Percentiles rank a stretch among this genome's conserved stretches.
These are phyloP conservation scores for Phyllostomus hastatus DNA, from an alignment of 2,113 vertebrate species.

Conservation along the genomic window DNA sequence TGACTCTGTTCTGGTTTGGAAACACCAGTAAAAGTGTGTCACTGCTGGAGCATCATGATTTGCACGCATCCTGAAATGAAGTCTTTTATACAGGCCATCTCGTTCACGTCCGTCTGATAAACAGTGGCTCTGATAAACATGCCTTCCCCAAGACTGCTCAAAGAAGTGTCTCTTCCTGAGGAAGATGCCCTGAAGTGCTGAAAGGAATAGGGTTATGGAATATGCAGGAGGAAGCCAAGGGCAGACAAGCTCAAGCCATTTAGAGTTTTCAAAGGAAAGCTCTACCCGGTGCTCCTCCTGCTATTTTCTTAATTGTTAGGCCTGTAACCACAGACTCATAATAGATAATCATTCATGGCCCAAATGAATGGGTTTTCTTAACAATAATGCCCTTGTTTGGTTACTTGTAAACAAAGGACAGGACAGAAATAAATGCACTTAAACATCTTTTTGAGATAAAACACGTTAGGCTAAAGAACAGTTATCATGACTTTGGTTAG, in stretches of 20 bases:
- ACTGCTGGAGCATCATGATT: not conserved
- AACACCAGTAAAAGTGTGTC: not conserved
- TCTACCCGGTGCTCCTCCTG: slow-evolving; percentile 49
- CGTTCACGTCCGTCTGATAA: not conserved
- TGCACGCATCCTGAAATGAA: not conserved
- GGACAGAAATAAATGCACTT: slow-evolving; percentile 50
- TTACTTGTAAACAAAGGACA: slow-evolving; percentile 47
- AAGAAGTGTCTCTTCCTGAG: not conserved
- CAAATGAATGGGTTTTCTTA: slow-evolving; percentile 65
- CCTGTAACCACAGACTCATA: slow-evolving; percentile 43
- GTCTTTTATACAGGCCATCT: slow-evolving; percentile 8
- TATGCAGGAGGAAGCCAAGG: slow-evolving; percentile 29
- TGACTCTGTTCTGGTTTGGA: not conserved
- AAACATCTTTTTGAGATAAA: slow-evolving; percentile 40
- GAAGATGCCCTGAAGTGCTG: not conserved
- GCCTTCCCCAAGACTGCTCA: not conserved
- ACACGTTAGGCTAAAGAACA: not conserved
- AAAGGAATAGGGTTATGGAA: slow-evolving; percentile 5
- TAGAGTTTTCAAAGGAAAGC: slow-evolving; percentile 58
- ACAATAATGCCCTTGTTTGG: slow-evolving; percentile 60
- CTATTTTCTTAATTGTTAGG: slow-evolving; percentile 51
- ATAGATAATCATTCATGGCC: slow-evolving; percentile 64
- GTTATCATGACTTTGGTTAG: not conserved
- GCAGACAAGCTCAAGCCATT: slow-evolving; percentile 35
- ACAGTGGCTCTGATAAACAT: not conserved